These are phyloP conservation scores for Rotaria socialis DNA, from an alignment of 2,888 invertebrate species.

Conservation along the genomic window DNA sequence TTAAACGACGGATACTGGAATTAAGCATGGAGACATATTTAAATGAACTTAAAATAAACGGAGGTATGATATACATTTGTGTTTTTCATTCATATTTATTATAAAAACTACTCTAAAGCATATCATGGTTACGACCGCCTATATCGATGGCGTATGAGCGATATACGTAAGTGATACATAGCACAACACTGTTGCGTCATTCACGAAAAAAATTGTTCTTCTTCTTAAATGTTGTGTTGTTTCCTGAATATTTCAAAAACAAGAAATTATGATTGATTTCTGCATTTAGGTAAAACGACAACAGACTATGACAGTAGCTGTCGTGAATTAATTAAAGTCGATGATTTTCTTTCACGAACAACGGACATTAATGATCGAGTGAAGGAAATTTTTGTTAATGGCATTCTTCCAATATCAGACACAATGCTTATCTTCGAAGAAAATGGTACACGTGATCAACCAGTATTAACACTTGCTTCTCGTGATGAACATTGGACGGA, in stretches of 20 bases:
- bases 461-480: neutral
- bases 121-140: neutral
- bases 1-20: constrained; percentile 65
- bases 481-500: constrained; percentile 63
- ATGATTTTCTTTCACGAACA: constrained; percentile 62
- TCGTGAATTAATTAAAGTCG: constrained; percentile 64
- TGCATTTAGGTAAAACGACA: constrained; percentile 53
- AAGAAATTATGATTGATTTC: too few relatives aligned
- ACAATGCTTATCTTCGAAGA: neutral
- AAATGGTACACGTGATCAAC: neutral
- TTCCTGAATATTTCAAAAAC: too few relatives aligned
- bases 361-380: constrained; percentile 41
- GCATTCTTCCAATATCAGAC: neutral
- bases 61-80: neutral
- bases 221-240: too few relatives aligned
- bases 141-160: neutral
- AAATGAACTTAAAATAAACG: constrained; percentile 63
- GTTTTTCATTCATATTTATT: neutral
- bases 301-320: constrained; percentile 63
- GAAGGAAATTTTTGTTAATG: constrained; percentile 32
- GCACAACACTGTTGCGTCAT: neutral
- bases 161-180: neutral
- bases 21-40: constrained; percentile 66
- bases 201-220: too few relatives aligned
- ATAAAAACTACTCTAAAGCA: neutral